These are phyloP conservation scores for Nothobranchius kuhntae DNA, from an alignment of 2,113 vertebrate species.

Conservation along the genomic window DNA sequence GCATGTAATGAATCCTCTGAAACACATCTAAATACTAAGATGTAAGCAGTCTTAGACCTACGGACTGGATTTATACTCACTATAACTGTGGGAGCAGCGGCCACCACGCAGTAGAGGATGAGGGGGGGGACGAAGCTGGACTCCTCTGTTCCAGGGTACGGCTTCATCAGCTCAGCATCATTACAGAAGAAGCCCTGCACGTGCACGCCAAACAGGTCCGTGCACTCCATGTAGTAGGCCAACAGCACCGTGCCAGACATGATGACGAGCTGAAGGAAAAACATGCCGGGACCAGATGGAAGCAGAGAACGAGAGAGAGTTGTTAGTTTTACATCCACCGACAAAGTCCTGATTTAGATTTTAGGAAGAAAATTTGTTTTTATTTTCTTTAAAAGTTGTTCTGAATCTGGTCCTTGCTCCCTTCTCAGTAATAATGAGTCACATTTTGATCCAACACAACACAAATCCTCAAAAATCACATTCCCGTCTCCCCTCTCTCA, in stretches of 20 bases:
- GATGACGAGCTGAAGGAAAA: slow-evolving; percentile 97
- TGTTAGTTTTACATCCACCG: slow-evolving; percentile 28
- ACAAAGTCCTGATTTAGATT: background rate
- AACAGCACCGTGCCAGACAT: slow-evolving; percentile 97
- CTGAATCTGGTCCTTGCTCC: slow-evolving; percentile 7
- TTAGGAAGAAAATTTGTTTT: background rate
- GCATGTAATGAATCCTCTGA: background rate
- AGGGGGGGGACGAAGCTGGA: slow-evolving; percentile 94
- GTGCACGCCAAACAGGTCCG: slow-evolving; percentile 93
- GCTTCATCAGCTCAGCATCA: slow-evolving; percentile 96
- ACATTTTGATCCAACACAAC: slow-evolving; percentile 40
- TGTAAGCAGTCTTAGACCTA: background rate
- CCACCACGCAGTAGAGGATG: slow-evolving; percentile 94
- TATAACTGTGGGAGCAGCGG: slow-evolving; percentile 88
- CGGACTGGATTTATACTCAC: slow-evolving; percentile 82
- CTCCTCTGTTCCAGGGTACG: slow-evolving; percentile 92
- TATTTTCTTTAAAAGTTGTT: slow-evolving; percentile 7
- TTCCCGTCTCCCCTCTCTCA: slow-evolving; percentile 21
- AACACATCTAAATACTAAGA: background rate
- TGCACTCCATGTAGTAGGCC: slow-evolving; percentile 99
- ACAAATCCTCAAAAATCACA: slow-evolving; percentile 44
- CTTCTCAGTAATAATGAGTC: slow-evolving; percentile 17
- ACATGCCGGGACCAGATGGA: slow-evolving; percentile 70
- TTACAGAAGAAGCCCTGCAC: slow-evolving; percentile 99
- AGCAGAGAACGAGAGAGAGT: slow-evolving; percentile 15